A percentile compares a stretch with the other conserved stretches of the same genome.
phyloP scores from a whole-genome alignment of 2,113 vertebrate genomes.

The Muscicapa adusta region DNA sequence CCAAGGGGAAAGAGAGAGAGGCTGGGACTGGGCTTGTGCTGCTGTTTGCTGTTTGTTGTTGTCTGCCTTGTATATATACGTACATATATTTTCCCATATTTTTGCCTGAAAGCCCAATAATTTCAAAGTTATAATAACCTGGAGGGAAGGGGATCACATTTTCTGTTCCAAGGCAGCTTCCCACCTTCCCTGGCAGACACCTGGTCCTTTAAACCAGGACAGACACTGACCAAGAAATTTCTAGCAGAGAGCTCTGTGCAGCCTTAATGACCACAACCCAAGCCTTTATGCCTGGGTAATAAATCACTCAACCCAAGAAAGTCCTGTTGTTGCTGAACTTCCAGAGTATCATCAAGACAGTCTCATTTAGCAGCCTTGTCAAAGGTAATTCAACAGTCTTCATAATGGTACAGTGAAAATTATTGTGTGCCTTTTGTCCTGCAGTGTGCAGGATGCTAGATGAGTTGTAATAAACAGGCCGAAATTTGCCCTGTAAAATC shows the following conservation, averaged over 20 bases:
- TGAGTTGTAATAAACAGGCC: neutral
- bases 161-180: neutral
- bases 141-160: neutral
- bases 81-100: too few relatives aligned
- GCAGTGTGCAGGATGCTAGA: neutral
- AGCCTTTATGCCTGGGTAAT: neutral
- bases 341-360: neutral
- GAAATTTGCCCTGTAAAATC: neutral
- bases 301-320: neutral
- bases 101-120: neutral
- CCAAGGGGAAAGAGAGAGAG: too few relatives aligned
- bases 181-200: neutral
- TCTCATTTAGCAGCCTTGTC: neutral
- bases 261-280: neutral
- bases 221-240: neutral
- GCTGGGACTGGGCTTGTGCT: too few relatives aligned
- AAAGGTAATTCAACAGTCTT: neutral
- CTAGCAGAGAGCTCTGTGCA: neutral
- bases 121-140: neutral
- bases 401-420: neutral
- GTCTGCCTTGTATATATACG: too few relatives aligned
- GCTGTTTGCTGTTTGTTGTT: too few relatives aligned
- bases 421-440: neutral
- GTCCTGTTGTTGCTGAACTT: neutral
- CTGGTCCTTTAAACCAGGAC: neutral